Percentiles rank a stretch among this genome's conserved stretches.
Conservation (phyloP, 2,113 vertebrate genomes). For the Anas platyrhynchos region DNA sequence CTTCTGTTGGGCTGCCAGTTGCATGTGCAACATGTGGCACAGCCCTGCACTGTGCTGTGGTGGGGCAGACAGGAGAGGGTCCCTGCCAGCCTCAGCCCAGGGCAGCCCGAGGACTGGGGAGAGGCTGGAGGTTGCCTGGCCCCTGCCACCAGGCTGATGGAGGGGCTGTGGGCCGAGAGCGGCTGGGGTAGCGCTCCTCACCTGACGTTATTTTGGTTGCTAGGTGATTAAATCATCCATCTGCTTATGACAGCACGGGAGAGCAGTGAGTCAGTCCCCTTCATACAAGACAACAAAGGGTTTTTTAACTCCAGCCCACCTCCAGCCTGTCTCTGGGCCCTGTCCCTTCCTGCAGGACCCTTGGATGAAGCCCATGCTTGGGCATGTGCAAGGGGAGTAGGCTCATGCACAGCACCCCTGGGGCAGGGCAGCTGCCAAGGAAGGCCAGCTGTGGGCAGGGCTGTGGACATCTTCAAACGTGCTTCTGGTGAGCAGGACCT, state of each 20-base stretch:
- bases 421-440: not conserved
- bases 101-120: not conserved
- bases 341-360: not conserved
- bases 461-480: fast-evolving
- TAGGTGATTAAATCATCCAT: constrained; percentile 72
- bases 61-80: not conserved
- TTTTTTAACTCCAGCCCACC: not conserved
- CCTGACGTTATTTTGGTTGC: constrained; percentile 60
- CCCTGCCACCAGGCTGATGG: not conserved
- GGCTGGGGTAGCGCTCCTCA: not conserved
- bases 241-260: constrained; percentile 56
- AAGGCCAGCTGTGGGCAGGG: fast-evolving
- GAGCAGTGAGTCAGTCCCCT: constrained; percentile 58
- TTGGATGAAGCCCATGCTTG: not conserved
- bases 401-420: not conserved
- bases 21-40: fast-evolving
- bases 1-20: not conserved
- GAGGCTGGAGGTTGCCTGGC: not conserved
- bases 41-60: not conserved
- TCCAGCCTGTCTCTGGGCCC: not conserved
- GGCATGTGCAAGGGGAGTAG: fast-evolving
- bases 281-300: not conserved
- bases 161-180: not conserved
- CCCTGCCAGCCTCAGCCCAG: not conserved
- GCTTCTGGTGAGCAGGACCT: not conserved